A percentile compares a stretch with the other conserved stretches of the same genome.
Conservation (phyloP, 2,797 vertebrate species). For the Trachops cirrhosus region DNA sequence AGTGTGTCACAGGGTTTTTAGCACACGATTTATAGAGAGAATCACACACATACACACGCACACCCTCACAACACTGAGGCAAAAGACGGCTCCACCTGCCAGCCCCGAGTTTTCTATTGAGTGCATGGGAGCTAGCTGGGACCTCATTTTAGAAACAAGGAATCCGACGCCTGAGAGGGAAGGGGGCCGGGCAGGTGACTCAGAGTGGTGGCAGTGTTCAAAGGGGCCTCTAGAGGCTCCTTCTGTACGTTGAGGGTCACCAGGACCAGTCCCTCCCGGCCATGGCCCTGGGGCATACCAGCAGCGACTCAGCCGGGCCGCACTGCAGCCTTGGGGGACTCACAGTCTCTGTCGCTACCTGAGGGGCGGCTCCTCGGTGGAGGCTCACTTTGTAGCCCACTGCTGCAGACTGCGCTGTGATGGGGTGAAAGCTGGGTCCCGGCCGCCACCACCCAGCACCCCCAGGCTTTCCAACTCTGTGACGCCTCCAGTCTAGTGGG, state of each 20-base stretch:
- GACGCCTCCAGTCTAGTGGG: not conserved
- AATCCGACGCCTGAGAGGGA: too few relatives aligned
- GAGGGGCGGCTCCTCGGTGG: not conserved
- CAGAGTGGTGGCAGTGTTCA: too few relatives aligned
- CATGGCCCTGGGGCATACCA: not conserved
- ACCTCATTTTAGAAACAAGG: not conserved
- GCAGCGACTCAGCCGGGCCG: not conserved
- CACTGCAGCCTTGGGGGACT: not conserved
- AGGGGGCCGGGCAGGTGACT: not conserved
- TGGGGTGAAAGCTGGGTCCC: not conserved
- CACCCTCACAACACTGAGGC: not conserved
- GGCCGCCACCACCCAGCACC: not conserved
- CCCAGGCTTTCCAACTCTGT: accelerated
- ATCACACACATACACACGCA: accelerated
- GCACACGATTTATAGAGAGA: not conserved
- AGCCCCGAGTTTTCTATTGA: not conserved
- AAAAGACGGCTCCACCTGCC: not conserved
- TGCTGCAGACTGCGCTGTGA: too few relatives aligned
- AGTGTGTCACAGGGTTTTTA: not conserved
- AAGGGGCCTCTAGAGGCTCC: too few relatives aligned
- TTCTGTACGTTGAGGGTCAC: not conserved
- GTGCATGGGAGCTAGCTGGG: not conserved
- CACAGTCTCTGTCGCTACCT: accelerated
- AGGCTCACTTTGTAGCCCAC: not conserved
- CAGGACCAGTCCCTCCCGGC: not conserved